These are phyloP conservation scores for Puma concolor DNA, from an alignment of 2,113 vertebrate genomes.

Conservation along the genomic window DNA sequence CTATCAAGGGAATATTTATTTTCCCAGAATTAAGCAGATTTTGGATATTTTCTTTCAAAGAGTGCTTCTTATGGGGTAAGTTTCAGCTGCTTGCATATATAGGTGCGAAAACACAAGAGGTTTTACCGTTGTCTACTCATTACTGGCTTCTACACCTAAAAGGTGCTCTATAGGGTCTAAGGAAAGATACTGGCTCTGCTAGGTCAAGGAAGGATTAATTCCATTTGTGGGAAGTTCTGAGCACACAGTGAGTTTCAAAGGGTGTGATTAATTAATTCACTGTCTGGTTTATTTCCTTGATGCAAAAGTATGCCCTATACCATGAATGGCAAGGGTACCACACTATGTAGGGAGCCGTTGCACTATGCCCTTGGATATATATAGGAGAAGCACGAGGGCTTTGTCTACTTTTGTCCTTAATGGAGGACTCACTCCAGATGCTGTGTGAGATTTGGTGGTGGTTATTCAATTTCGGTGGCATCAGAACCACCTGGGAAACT, in stretches of 20 bases:
- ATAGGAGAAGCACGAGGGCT: background rate
- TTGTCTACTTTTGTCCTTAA: background rate
- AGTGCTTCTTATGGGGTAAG: background rate
- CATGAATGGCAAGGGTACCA: background rate
- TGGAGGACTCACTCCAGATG: background rate
- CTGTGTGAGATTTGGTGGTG: background rate
- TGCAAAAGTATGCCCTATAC: background rate
- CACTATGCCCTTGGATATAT: background rate
- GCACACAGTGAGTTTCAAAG: background rate
- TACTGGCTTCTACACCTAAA: background rate
- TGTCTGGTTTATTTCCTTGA: background rate
- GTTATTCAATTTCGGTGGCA: background rate
- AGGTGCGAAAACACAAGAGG: background rate
- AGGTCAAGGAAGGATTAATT: background rate
- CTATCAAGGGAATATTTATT: background rate
- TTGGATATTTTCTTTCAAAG: background rate
- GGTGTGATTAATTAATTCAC: fast-evolving
- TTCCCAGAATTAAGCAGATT: background rate
- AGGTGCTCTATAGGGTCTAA: background rate
- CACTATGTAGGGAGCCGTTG: background rate
- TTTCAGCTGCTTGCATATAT: background rate
- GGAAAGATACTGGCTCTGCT: background rate
- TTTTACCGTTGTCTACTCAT: background rate
- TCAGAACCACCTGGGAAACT: background rate
- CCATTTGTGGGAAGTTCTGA: background rate